Evolutionary conservation across 2,888 invertebrate genomes (phyloP), one percentile per base, ranked within the genome.

Genomic region (Ryuthela nishihirai): DNA sequence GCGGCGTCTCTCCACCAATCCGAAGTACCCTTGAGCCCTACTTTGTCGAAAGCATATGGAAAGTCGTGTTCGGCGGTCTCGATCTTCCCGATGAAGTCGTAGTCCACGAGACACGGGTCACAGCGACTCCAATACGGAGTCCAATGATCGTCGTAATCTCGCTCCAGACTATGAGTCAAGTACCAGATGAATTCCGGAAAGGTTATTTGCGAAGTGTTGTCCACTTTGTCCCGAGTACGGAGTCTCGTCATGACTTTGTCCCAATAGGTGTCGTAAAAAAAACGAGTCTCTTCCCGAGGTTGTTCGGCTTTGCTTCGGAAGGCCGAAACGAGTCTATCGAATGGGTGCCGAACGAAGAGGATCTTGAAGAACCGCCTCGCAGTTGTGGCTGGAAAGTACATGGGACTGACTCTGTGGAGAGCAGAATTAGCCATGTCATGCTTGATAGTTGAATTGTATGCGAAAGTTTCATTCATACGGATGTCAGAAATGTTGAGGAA

Each of bases 101-200:
- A 67, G 17, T 61, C 54, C 12, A 61, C 56, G 7, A 48, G 34
- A 75, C 89, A 89, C 0, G 89, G 89, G 26, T 89, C 88, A 72
- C 89, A 90, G 73, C 89, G 88, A 69, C 82, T 82, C 0, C 84
- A 83, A 67, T 87, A 83, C 0, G 89, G 87, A n/a, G 87, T 85
- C 84, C 88, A 88, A 72, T 89, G 89, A 87, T 89, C 89, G 72
- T 90, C 88, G 65, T 88, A 77, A 3, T 80, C 76, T 43, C 82
- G 78, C 26, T 82, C 82, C 58, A 83, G 81, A 64, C 85, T 83
- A 70, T 87, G 86, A 62, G 88, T 72, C 17, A 89, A 79, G 77
- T 87, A 88, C 46, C 82, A 77, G 1, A 88, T 84, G 67, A 90
- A 90, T 75, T 89, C 89, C 38, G 85, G 82, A 71, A 89, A 89